phyloP scores from a whole-genome alignment of 2,113 vertebrate genomes.

The Cryptoleucopteryx plumbea region DNA sequence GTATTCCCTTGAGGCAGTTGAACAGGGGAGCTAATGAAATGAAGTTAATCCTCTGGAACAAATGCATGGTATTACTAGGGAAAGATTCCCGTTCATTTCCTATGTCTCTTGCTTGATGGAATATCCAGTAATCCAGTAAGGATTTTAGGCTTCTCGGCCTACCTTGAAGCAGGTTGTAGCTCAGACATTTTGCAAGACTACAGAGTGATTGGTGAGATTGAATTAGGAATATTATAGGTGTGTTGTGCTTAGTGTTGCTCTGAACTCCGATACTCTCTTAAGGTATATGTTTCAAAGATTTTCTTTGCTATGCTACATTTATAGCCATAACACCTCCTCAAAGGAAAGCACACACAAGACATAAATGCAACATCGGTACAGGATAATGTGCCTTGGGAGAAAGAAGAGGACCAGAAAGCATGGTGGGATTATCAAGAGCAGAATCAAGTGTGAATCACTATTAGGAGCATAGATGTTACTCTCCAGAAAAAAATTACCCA shows the following conservation, averaged over 20 bases:
- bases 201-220: neutral
- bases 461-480: neutral
- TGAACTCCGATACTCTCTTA: neutral
- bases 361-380: neutral
- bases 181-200: neutral
- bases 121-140: neutral
- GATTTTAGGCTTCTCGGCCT: neutral
- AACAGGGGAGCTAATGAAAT: neutral
- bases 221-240: neutral
- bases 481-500: neutral
- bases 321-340: neutral
- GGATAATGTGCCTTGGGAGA: neutral
- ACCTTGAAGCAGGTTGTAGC: neutral
- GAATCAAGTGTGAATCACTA: neutral
- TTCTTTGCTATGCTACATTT: neutral
- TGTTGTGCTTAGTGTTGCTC: neutral
- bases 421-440: neutral
- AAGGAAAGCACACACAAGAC: neutral
- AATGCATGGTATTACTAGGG: neutral
- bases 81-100: neutral
- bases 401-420: neutral
- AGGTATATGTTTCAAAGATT: neutral
- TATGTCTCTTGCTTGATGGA: neutral
- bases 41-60: neutral
- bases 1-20: neutral